phyloP scores from a whole-genome alignment of 2,113 vertebrate genomes.

The human region GRCh38 chr4:95146001-95146500 shows the following conservation, averaged over 20 bases:
- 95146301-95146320: neutral
- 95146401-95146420: neutral
- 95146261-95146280: neutral
- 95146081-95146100: neutral
- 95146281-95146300: neutral
- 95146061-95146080: neutral
- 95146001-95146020: neutral
- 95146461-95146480: neutral
- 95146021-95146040: rapidly evolving
- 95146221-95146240: rapidly evolving
- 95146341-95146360: neutral
- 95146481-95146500: neutral
- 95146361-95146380: neutral
- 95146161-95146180: neutral
- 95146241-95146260: no score
- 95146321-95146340: neutral
- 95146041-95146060: neutral
- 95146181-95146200: rapidly evolving
- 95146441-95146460: neutral
- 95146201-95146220: no score
- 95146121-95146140: neutral
- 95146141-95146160: neutral
- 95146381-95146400: neutral
- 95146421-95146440: neutral
- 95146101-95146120: neutral